phyloP scores from a whole-genome alignment of 2,888 invertebrate species.

The Asteroscopus sphinx region DNA sequence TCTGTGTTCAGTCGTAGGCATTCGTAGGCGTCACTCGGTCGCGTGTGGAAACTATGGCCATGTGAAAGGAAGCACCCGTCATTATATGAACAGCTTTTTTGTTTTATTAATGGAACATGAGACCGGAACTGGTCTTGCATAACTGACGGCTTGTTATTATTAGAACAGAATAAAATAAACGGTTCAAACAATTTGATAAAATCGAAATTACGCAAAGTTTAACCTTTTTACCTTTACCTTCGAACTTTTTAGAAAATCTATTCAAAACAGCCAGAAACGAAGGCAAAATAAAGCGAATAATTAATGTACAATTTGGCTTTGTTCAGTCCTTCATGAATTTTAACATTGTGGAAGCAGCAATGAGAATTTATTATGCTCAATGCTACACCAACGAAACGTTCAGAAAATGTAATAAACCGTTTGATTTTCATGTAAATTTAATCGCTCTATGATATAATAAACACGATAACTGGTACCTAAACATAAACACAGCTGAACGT shows the following conservation, averaged over 20 bases:
- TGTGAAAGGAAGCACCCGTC: conserved; percentile 33
- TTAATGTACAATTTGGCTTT: conserved; percentile 22
- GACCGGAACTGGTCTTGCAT: conserved; percentile 31
- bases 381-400: conserved; percentile 6
- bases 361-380: conserved; percentile 21
- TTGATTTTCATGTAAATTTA: conserved; percentile 17
- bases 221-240: not conserved
- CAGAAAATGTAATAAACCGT: conserved; percentile 13
- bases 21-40: not conserved
- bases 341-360: conserved; percentile 26
- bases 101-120: conserved; percentile 22
- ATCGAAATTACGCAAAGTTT: not conserved
- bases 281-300: conserved; percentile 33
- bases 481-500: conserved; percentile 9
- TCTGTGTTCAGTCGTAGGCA: conserved; percentile 10
- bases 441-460: conserved; percentile 14
- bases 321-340: conserved; percentile 21
- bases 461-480: conserved; percentile 24
- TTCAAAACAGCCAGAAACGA: conserved; percentile 19
- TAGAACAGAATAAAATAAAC: conserved; percentile 3
- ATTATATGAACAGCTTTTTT: conserved; percentile 34
- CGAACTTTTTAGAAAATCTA: conserved; percentile 3
- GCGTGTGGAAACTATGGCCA: conserved; percentile 22
- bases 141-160: conserved; percentile 16
- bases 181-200: conserved; percentile 9